Evolutionary conservation across 1,140 invertebrate genomes (phyloP), one percentile per base, ranked within the genome.

Genomic region (Agrypnia vestita): DNA sequence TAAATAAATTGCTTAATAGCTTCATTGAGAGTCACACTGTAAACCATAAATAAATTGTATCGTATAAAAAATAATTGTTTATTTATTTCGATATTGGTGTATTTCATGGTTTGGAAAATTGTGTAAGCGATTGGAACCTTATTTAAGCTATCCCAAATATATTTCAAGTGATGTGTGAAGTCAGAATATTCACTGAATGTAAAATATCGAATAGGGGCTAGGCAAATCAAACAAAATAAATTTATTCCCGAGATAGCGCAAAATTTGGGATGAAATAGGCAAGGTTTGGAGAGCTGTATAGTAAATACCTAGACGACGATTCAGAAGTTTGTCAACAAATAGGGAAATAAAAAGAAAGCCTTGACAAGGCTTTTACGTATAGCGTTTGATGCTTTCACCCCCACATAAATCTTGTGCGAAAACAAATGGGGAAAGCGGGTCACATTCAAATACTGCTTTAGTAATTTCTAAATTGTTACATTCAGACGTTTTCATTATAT

Each of bases 271-370:
- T 44, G 44, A 71, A 47, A 71, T 71, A 51, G 47, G 67, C 67
- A 35, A 71, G 15, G 46, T 19, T 19, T 15, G n/a, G 67, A 64
- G 61, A 25, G n/a, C 21, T 7, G 67, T 17, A 61, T 3, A 44
- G 55, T 75, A 75, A 75, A 75, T 75, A 75, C 73, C 53, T 75
- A 75, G 73, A 55, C 73, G 73, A 75, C 73, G 53, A 75, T 75
- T 75, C 73, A 55, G 55, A 61, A 59, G 73, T 75, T 75, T 75
- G 73, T 75, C 73, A 75, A 75, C 73, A 75, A 75, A 75, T 75
- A 61, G 53, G 55, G 73, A 75, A 75, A 61, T 75, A 75, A 75
- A 75, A 75, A 75, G 44, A 51, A 75, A 75, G 43, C 55, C 73
- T 75, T 75, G 73, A 75, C 73, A 75, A 21, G 73, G 73, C 73